Percentiles rank a stretch among this genome's conserved stretches.
phyloP scores from a whole-genome alignment of 2,113 vertebrate genomes.

The Delphinapterus leucas region DNA sequence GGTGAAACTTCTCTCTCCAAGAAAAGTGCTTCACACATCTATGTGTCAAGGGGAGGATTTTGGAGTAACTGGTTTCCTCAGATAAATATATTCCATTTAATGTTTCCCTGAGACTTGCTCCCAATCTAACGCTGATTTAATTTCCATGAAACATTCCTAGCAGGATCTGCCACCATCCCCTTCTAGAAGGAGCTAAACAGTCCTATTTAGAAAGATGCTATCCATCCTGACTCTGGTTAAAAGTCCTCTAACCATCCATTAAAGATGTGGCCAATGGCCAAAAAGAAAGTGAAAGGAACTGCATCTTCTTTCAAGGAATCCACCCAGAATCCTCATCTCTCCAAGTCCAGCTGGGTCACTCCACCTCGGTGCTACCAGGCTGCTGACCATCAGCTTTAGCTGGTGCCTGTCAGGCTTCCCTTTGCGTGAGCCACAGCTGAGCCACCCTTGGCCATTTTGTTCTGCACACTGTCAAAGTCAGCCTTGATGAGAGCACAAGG shows the following conservation, averaged over 20 bases:
- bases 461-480: background rate
- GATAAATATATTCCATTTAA: background rate
- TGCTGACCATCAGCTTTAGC: background rate
- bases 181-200: background rate
- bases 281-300: background rate
- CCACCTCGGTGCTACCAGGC: too few relatives aligned
- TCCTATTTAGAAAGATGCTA: background rate
- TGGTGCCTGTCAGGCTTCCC: fast-evolving
- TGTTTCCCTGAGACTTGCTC: background rate
- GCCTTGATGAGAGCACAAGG: background rate
- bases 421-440: background rate
- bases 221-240: background rate
- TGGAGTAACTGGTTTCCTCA: background rate
- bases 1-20: background rate
- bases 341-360: fast-evolving
- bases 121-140: background rate
- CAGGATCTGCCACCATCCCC: background rate
- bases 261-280: background rate
- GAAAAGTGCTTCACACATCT: background rate
- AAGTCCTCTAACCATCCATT: background rate
- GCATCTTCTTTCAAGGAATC: background rate
- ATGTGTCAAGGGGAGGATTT: fast-evolving
- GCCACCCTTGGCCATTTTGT: too few relatives aligned
- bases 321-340: background rate
- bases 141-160: background rate